These are phyloP conservation scores for Lytechinus pictus DNA, from an alignment of 35 echinoderm and acorn worm genomes.

Conservation along the genomic window DNA sequence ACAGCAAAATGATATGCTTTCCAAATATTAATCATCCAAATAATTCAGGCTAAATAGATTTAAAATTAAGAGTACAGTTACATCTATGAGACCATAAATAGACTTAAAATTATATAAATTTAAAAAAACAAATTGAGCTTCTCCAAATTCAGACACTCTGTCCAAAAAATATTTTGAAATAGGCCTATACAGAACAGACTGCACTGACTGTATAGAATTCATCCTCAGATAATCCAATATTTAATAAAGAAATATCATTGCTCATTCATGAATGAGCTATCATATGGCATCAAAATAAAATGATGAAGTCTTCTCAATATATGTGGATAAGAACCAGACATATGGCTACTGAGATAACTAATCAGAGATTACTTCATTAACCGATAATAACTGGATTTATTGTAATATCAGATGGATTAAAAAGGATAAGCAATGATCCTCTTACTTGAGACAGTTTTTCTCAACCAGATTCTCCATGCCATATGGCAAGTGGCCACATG, in stretches of 20 bases:
- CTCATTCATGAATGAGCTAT: background rate
- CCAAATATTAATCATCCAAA: background rate
- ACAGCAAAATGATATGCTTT: no score
- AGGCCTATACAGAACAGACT: background rate
- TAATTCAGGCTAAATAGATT: background rate
- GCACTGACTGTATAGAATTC: background rate
- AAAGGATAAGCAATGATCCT: background rate
- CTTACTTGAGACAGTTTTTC: background rate
- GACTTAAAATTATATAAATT: no score
- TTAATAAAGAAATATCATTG: background rate
- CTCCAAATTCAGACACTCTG: background rate
- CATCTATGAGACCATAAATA: background rate
- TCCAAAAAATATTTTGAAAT: background rate
- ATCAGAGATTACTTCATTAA: background rate
- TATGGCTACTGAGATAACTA: background rate
- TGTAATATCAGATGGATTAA: background rate
- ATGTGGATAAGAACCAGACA: background rate
- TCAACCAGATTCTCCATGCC: background rate
- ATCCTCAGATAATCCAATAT: background rate
- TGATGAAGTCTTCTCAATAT: background rate
- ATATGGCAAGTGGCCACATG: background rate
- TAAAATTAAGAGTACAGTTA: background rate
- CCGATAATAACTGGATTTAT: background rate
- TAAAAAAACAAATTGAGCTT: background rate
- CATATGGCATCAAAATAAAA: background rate